These are phyloP conservation scores for Lacerta agilis DNA, from an alignment of 2,797 vertebrate species.

Conservation along the genomic window DNA sequence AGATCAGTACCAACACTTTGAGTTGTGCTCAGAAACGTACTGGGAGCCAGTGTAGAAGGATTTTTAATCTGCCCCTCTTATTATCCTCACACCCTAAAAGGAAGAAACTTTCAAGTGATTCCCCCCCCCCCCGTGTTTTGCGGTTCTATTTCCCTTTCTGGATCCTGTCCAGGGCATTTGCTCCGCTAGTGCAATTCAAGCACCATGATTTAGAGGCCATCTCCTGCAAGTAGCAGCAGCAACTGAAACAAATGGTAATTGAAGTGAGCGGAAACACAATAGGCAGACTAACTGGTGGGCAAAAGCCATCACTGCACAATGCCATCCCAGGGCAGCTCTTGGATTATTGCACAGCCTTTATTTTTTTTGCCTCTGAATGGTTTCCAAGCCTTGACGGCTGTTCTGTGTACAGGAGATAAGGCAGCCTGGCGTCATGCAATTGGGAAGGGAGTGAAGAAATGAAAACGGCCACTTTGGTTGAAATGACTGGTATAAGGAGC, in stretches of 20 bases:
- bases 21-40: no score
- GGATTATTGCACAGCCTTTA: background rate
- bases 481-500: background rate
- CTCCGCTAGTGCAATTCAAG: background rate
- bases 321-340: background rate
- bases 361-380: background rate
- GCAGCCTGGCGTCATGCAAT: background rate
- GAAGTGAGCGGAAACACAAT: background rate
- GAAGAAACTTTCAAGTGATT: background rate
- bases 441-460: background rate
- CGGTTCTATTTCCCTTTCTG: background rate
- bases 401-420: fast-evolving
- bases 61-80: background rate
- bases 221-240: background rate
- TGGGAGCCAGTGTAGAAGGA: no score
- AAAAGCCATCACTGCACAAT: slow-evolving; percentile 11
- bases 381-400: background rate
- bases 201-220: background rate
- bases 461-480: background rate
- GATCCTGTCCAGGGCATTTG: background rate
- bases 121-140: no score
- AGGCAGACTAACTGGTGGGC: background rate
- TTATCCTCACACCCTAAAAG: background rate
- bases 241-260: slow-evolving; percentile 20
- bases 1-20: background rate